Percentiles rank a stretch among this genome's conserved stretches.
These are phyloP conservation scores for Diceros bicornis DNA, from an alignment of 2,797 vertebrate genomes.

Conservation along the genomic window DNA sequence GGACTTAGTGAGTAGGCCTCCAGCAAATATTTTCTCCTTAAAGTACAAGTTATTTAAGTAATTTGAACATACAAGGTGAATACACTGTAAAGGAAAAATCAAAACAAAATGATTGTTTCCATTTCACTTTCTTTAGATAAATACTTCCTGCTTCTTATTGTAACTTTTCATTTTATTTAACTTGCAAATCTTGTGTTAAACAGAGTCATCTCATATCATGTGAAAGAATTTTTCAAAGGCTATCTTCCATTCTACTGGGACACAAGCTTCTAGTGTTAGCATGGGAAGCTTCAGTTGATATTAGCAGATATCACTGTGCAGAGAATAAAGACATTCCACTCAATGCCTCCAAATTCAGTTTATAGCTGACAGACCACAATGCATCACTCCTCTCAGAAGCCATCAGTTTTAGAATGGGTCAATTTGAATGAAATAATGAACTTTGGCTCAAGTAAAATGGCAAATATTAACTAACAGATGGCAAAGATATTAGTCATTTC, in stretches of 20 bases:
- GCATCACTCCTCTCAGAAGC: not conserved
- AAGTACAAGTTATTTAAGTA: not conserved
- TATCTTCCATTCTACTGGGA: not conserved
- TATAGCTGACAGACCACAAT: not conserved
- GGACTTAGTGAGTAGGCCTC: not conserved
- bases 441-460: not conserved
- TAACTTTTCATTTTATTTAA: not conserved
- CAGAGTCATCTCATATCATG: not conserved
- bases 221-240: not conserved
- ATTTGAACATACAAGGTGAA: not conserved
- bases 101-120: not conserved
- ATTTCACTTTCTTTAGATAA: slow-evolving; percentile 8
- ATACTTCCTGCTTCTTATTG: not conserved
- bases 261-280: not conserved
- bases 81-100: not conserved
- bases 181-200: not conserved
- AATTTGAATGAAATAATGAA: slow-evolving; percentile 43
- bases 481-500: slow-evolving; percentile 16
- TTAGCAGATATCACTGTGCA: not conserved
- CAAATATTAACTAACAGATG: slow-evolving; percentile 54
- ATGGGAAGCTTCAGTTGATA: not conserved
- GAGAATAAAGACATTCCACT: not conserved
- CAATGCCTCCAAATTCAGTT: not conserved
- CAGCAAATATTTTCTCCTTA: not conserved
- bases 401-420: not conserved